These are phyloP conservation scores for Anolis sagrei DNA, from an alignment of 2,113 vertebrate genomes.

Conservation along the genomic window DNA sequence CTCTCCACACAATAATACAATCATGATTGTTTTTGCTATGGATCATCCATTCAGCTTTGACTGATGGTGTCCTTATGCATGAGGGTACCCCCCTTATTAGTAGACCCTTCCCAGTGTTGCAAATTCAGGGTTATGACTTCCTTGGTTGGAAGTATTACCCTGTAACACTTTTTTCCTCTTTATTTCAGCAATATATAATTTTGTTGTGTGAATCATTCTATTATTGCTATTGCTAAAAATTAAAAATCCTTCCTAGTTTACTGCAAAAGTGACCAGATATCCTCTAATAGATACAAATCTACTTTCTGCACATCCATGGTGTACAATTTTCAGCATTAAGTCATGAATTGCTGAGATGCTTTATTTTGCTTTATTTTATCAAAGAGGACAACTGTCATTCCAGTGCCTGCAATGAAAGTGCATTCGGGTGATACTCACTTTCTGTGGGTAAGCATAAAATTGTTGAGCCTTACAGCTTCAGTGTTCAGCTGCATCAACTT, in stretches of 20 bases:
- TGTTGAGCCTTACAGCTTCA: background rate
- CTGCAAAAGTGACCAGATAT: background rate
- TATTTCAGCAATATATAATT: too few species aligned
- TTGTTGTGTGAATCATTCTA: too few species aligned
- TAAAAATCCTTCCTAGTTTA: background rate
- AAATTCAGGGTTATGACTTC: too few species aligned
- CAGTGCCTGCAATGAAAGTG: background rate
- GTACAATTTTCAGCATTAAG: background rate
- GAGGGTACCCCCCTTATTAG: too few species aligned
- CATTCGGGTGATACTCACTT: background rate
- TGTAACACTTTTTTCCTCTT: too few species aligned
- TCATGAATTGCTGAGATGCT: background rate
- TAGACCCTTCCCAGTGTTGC: too few species aligned
- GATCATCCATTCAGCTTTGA: too few species aligned
- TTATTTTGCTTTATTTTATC: background rate
- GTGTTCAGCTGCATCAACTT: background rate
- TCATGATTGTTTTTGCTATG: background rate
- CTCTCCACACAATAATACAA: background rate
- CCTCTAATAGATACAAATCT: background rate
- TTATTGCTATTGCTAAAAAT: too few species aligned
- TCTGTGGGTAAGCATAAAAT: slow-evolving; percentile 16
- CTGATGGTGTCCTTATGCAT: too few species aligned
- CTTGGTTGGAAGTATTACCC: too few species aligned
- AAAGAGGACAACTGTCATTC: background rate
- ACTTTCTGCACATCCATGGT: background rate